Percentiles rank a stretch among this genome's conserved stretches.
phyloP scores from a whole-genome alignment of 2,797 vertebrate species.

The Thripadectes ignobilis region DNA sequence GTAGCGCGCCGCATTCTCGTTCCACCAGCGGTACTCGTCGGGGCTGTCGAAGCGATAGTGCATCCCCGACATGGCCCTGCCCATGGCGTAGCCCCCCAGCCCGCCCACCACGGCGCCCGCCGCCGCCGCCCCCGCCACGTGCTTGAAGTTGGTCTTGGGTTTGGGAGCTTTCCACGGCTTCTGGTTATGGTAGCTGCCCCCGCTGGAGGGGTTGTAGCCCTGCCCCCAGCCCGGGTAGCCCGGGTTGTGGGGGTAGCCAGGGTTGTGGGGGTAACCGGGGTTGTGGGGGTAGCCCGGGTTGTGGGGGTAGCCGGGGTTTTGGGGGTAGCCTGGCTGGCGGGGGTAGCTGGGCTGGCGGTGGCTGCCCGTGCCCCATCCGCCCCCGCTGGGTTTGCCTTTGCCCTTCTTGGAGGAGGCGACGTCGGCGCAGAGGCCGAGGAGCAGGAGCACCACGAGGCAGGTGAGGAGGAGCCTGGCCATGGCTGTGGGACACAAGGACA shows the following conservation, averaged over 20 bases:
- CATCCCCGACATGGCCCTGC: conserved; percentile 72
- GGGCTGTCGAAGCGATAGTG: conserved; percentile 69
- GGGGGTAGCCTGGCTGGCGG: conserved; percentile 60
- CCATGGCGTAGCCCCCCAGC: conserved; percentile 75
- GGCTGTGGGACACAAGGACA: conserved; percentile 55
- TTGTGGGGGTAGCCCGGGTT: not conserved
- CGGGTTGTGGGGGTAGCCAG: not conserved
- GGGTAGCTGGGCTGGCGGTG: conserved; percentile 70
- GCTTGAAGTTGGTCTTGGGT: conserved; percentile 76
- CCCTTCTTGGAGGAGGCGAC: conserved; percentile 66
- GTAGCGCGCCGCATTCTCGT: conserved; percentile 65
- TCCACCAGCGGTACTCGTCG: conserved; percentile 73
- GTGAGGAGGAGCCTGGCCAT: conserved; percentile 56
- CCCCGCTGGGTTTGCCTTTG: conserved; percentile 67
- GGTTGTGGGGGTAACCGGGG: conserved; percentile 30
- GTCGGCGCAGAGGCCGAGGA: conserved; percentile 55
- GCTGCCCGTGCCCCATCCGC: conserved; percentile 55
- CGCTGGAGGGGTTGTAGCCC: conserved; percentile 50
- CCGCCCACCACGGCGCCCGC: conserved; percentile 72
- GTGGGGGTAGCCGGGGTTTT: conserved; percentile 62
- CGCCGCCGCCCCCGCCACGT: conserved; percentile 64
- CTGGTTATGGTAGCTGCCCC: conserved; percentile 54
- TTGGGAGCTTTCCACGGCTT: conserved; percentile 73
- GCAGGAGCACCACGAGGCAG: conserved; percentile 62
- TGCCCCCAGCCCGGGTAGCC: conserved; percentile 58